A percentile compares a stretch with the other conserved stretches of the same genome.
Conservation (phyloP, 2,888 invertebrate species). For the Podabrus alpinus region DNA sequence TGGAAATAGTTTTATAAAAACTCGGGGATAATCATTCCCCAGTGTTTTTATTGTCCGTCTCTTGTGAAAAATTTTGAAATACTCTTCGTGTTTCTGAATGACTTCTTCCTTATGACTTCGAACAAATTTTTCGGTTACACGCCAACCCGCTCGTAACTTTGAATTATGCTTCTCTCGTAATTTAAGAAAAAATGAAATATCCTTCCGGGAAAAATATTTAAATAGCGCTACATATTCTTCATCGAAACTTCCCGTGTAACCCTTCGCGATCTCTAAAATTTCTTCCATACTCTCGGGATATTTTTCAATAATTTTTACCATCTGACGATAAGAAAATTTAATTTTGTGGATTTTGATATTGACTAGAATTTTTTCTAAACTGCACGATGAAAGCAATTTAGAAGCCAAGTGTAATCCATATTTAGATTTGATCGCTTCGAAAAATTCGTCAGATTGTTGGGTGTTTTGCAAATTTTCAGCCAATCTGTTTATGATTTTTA, state of each 20-base stretch:
- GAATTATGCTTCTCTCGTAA: slow-evolving; percentile 10
- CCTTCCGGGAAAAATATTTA: not conserved
- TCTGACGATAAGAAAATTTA: slow-evolving; percentile 11
- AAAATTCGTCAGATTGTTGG: slow-evolving; percentile 17
- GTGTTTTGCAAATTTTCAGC: slow-evolving; percentile 8
- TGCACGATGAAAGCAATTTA: slow-evolving; percentile 22
- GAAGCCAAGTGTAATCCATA: slow-evolving; percentile 28
- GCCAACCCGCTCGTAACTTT: slow-evolving; percentile 11
- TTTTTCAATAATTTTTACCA: slow-evolving; percentile 17
- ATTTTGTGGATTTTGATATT: slow-evolving; percentile 15
- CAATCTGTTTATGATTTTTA: slow-evolving; percentile 25
- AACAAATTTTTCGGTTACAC: slow-evolving; percentile 20
- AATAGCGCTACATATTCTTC: slow-evolving; percentile 7
- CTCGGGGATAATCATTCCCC: slow-evolving; percentile 7
- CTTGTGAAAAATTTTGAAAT: slow-evolving; percentile 1
- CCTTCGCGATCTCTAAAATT: slow-evolving; percentile 5
- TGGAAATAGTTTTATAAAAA: slow-evolving; percentile 16
- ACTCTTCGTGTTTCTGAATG: slow-evolving; percentile 4
- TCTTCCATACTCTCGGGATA: slow-evolving; percentile 10
- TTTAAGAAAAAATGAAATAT: slow-evolving; percentile 17
- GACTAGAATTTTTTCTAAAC: slow-evolving; percentile 9
- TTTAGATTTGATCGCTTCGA: slow-evolving; percentile 17
- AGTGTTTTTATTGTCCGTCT: slow-evolving; percentile 9
- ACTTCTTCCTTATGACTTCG: slow-evolving; percentile 9
- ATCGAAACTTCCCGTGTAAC: not conserved